Evolutionary conservation across 2,113 vertebrate genomes (phyloP), one percentile per base, ranked within the genome.

Genomic region (Mobula hypostoma): DNA sequence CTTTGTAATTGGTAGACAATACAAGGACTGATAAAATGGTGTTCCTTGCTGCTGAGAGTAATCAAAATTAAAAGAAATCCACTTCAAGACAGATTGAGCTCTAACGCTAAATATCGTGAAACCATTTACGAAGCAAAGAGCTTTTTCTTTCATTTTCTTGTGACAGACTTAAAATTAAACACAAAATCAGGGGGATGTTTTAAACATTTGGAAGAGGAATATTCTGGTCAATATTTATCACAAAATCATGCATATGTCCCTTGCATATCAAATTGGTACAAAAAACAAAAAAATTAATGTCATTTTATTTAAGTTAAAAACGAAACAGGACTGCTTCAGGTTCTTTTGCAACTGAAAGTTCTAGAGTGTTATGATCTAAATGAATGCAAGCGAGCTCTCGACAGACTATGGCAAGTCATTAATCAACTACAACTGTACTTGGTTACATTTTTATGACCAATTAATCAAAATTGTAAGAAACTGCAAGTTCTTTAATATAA

Each of bases 381-480:
- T 32, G 36, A 93, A 93, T 32, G 40, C 36, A 74, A 66, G 36
- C 91, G 7, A 74, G 61, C 40, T 74, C 70, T 15, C 72, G 70
- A 93, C 70, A 93, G 91, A 93, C 66, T 29, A 40, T 76, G 21
- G 36, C 36, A 93, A 40, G 72, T 76, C 91, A 93, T 93, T 74
- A 93, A 93, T 93, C 70, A 93, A 74, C 91, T 76, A 74, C 70
- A 93, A 40, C 40, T 40, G 70, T 29, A 93, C 91, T 76, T 74
- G 68, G 56, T 93, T 74, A 93, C 24, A 74, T 93, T 74, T 91
- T 76, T 93, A 76, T 93, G 36, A 21, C 66, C 68, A 93, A 93
- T 93, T 93, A 93, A 93, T 93, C 91, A 93, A 93, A 93, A 76
- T 36, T 93, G 8, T 48, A 74, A 66, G 85, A 66, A 90, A 76